Evolutionary conservation across 2,888 invertebrate genomes (phyloP), one percentile per base, ranked within the genome.

Genomic region (Matsumyia berberina): DNA sequence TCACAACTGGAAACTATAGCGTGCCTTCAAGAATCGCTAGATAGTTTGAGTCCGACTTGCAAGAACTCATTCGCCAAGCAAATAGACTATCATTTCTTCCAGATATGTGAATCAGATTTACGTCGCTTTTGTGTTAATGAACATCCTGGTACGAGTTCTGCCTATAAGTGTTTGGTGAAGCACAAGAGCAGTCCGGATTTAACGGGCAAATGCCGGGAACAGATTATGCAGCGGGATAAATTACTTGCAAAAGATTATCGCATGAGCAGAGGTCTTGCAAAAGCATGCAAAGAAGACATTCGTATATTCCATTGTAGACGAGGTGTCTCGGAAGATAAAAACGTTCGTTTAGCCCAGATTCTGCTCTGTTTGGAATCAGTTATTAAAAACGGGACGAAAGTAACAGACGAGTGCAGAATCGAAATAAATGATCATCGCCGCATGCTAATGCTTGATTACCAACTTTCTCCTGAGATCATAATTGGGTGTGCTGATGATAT

Each of bases 351-450:
- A 29, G 97, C 98, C 31, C 96, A 97, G 91, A 97, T 99, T 87
- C 93, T 99, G 58, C 93, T 99, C 3, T 99, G 99, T 90, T 93
- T 99, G 86, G 99, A 99, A 91, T 95, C 95, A 64, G 93, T 95
- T 37, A 92, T 93, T 51, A 93, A 94, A 89, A 95, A 95, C 88
- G 96, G 96, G 87, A 94, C 94, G 66, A 95, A 95, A 90, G 92
- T 97, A 12, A 94, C 95, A 11, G 92, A 94, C 0, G 96, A 96
- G 88, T 99, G 99, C 90, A 94, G 95, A 66, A 94, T 94, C 17
- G 98, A 99, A 93, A 96, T 99, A 94, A 94, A 95, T 86, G 97
- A 97, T 89, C 98, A 99, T 90, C 94, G 99, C 17, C 95, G 95
- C 90, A 95, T 96, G 92, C 93, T 99, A 12, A 95, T 99, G 96